Evolutionary conservation across 2,113 vertebrate species (phyloP).

Genomic region (Sander vitreus): DNA sequence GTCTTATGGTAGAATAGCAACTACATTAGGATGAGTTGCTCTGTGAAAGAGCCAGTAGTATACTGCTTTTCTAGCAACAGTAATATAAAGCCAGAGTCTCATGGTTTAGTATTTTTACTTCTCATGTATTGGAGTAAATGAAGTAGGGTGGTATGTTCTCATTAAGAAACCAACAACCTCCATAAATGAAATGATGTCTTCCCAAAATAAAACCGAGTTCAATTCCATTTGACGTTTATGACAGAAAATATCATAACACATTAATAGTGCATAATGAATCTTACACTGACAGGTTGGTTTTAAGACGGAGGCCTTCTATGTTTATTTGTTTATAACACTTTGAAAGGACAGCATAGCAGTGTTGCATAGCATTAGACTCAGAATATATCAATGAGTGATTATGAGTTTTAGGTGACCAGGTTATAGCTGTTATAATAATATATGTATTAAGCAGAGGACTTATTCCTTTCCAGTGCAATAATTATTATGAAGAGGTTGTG

Average conservation of each 20-base stretch:
- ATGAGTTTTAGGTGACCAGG: not conserved
- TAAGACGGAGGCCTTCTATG: not conserved
- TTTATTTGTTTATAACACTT: not conserved
- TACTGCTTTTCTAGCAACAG: not conserved
- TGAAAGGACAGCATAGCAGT: not conserved
- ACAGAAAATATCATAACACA: conserved; percentile 14
- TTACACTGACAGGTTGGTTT: conserved; percentile 11
- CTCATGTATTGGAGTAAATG: not conserved
- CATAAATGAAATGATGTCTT: not conserved
- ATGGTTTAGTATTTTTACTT: not conserved
- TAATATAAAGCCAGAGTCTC: too few relatives aligned
- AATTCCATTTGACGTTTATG: conserved; percentile 23
- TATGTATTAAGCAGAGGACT: not conserved
- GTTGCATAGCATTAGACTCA: not conserved
- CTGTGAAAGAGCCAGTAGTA: not conserved
- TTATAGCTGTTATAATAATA: not conserved
- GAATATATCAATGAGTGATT: not conserved
- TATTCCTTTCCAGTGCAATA: not conserved
- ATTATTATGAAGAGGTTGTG: not conserved
- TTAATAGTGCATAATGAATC: conserved; percentile 8
- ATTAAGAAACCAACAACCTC: not conserved
- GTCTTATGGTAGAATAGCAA: not conserved
- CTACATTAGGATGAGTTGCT: not conserved
- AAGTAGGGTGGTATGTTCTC: not conserved
- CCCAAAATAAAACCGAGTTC: not conserved